phyloP scores from a whole-genome alignment of 1,140 invertebrate genomes.

The Tetragnatha versicolor region DNA sequence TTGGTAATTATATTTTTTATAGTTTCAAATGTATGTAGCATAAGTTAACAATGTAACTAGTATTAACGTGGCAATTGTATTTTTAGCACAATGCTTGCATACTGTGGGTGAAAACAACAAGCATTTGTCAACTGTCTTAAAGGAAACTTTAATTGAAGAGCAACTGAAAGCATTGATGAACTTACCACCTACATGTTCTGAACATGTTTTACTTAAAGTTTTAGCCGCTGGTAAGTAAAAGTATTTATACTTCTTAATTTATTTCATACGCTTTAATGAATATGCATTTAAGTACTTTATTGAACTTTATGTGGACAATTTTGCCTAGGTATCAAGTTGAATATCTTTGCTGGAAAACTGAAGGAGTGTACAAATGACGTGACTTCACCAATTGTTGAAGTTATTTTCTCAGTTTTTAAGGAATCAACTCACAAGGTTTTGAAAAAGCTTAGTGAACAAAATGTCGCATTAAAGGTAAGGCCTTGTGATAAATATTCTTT shows the following conservation, averaged over 20 bases:
- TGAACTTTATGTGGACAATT: neutral
- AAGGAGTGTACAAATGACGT: constrained; percentile 4
- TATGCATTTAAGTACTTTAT: neutral
- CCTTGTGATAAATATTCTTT: neutral
- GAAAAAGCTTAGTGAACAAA: constrained; percentile 8
- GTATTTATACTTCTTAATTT: neutral
- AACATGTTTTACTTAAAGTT: constrained; percentile 47
- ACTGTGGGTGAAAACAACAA: constrained; percentile 75
- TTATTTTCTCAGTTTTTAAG: neutral
- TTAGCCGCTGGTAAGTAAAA: constrained; percentile 54
- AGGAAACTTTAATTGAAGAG: neutral
- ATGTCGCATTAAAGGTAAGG: constrained; percentile 24
- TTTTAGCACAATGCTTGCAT: constrained; percentile 71
- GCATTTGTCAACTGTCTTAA: constrained; percentile 61
- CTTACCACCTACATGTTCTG: neutral
- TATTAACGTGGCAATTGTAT: constrained; percentile 15
- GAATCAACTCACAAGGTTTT: neutral
- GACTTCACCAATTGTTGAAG: constrained; percentile 9
- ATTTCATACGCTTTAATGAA: neutral
- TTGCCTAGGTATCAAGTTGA: constrained; percentile 52
- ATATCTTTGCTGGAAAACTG: constrained; percentile 25
- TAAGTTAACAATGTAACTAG: neutral
- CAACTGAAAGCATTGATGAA: constrained; percentile 6
- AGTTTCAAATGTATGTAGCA: neutral
- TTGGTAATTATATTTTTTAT: constrained; percentile 61